Evolutionary conservation across 2,113 vertebrate species (phyloP).

Genomic region (Lepus timidus): DNA sequence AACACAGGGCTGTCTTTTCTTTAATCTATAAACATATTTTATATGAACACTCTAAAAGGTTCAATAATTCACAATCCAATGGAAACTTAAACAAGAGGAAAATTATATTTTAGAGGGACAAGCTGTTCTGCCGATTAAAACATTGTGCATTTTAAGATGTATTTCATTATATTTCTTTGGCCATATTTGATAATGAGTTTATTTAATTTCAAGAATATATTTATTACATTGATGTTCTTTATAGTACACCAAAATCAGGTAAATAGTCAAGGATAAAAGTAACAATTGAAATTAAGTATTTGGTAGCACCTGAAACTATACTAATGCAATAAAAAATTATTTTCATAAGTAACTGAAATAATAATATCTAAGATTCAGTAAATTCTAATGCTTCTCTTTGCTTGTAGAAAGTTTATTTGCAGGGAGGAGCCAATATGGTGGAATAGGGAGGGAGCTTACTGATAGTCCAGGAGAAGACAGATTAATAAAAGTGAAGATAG

Average conservation of each 20-base stretch:
- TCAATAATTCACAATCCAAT: neutral
- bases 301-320: neutral
- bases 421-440: too few relatives aligned
- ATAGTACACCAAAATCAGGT: neutral
- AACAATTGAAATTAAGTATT: neutral
- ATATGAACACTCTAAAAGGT: neutral
- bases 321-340: neutral
- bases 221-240: neutral
- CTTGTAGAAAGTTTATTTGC: neutral
- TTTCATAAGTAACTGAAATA: neutral
- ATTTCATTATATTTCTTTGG: neutral
- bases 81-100: neutral
- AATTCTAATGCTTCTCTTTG: neutral
- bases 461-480: too few relatives aligned
- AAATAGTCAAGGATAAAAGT: slow-evolving; percentile 11
- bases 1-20: fast-evolving
- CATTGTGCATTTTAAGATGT: neutral
- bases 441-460: too few relatives aligned
- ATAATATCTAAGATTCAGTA: neutral
- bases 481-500: too few relatives aligned
- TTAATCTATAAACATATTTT: neutral
- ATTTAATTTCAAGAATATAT: neutral
- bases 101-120: neutral
- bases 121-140: neutral
- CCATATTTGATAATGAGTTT: neutral